These are phyloP conservation scores for Bombyx huttoni DNA, from an alignment of 2,888 invertebrate genomes.

Conservation along the genomic window DNA sequence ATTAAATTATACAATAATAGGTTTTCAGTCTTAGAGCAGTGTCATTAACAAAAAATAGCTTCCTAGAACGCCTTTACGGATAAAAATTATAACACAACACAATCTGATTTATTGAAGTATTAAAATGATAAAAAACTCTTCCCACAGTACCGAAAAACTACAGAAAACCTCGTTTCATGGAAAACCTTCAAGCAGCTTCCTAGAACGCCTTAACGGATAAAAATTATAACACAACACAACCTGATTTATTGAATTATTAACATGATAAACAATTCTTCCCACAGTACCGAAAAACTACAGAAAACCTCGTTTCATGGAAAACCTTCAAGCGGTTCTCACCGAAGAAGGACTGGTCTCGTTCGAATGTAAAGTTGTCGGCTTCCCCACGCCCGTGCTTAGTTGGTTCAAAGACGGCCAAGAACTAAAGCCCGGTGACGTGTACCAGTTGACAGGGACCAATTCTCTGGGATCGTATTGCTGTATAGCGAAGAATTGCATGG, in stretches of 20 bases:
- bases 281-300: slow-evolving; percentile 91
- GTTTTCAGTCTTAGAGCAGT: too few relatives aligned
- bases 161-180: slow-evolving; percentile 90
- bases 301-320: slow-evolving; percentile 91
- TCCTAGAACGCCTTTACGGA: too few relatives aligned
- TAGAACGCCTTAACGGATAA: too few relatives aligned
- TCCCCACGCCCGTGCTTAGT: slow-evolving; percentile 87
- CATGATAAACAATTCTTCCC: neutral
- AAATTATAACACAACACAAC: neutral
- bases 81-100: neutral
- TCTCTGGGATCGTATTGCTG: slow-evolving; percentile 90
- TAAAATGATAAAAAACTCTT: neutral
- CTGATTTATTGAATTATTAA: too few relatives aligned
- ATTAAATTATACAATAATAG: too few relatives aligned
- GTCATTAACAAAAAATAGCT: too few relatives aligned
- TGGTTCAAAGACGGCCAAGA: slow-evolving; percentile 96
- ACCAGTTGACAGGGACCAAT: slow-evolving; percentile 91
- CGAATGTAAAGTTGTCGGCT: slow-evolving; percentile 94
- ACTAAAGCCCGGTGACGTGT: slow-evolving; percentile 92
- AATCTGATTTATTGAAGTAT: neutral
- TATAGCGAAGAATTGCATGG: slow-evolving; percentile 92
- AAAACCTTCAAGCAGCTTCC: slow-evolving; percentile 82
- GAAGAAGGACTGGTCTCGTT: slow-evolving; percentile 94
- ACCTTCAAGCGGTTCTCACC: slow-evolving; percentile 88
- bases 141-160: slow-evolving; percentile 88